Conservation (phyloP, 1,140 invertebrate genomes). For the Drosophila kanapiae region DNA sequence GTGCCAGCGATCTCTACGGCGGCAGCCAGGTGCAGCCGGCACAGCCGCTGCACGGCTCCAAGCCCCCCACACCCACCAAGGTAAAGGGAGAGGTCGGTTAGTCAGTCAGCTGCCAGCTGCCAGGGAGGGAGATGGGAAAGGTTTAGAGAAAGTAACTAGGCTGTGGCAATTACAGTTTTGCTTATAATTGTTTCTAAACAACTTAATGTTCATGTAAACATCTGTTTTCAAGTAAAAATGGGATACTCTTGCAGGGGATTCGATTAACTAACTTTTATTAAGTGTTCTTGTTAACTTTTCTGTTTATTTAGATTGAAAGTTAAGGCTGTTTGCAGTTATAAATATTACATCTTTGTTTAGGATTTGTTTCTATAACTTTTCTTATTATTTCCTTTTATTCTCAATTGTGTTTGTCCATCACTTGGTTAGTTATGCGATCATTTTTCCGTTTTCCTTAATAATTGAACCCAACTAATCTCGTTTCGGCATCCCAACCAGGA, state of each 20-base stretch:
- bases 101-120: not conserved
- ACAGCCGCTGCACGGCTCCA: constrained; percentile 51
- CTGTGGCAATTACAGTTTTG: not conserved
- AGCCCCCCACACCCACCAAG: constrained; percentile 78
- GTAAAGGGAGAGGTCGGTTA: constrained; percentile 46
- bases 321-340: not conserved
- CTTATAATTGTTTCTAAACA: not conserved
- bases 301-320: too few species aligned
- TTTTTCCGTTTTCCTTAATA: not conserved
- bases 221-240: not conserved
- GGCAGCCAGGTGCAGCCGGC: constrained; percentile 51
- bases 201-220: not conserved
- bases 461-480: constrained; percentile 34
- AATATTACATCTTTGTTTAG: not conserved
- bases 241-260: not conserved
- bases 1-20: constrained; percentile 63
- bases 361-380: not conserved
- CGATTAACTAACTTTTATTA: not conserved
- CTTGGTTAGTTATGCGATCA: not conserved
- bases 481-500: constrained; percentile 62
- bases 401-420: not conserved
- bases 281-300: not conserved
- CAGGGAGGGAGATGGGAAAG: not conserved
- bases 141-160: constrained; percentile 7
- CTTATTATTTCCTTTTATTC: not conserved